Percentiles rank a stretch among this genome's conserved stretches.
Evolutionary conservation across 2,113 vertebrate species (phyloP).

Genomic region (Albula glossodonta): DNA sequence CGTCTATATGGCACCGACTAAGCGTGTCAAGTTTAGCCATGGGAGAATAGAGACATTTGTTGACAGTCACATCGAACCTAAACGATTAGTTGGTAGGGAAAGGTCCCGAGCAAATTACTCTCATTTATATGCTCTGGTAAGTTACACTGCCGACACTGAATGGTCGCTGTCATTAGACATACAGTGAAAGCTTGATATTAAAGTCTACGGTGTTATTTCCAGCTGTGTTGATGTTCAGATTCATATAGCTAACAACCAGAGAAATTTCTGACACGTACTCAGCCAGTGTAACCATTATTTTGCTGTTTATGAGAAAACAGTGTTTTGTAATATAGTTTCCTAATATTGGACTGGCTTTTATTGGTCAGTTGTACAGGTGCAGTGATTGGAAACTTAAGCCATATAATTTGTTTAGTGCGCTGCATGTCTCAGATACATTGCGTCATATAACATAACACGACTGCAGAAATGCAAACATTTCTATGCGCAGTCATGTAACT

Average conservation of each 20-base stretch:
- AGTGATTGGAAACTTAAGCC: not conserved
- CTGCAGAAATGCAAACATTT: not conserved
- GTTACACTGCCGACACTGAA: not conserved
- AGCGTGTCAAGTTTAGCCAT: constrained; percentile 16
- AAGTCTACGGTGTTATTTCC: not conserved
- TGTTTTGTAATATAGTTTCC: not conserved
- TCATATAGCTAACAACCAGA: not conserved
- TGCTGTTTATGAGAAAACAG: not conserved
- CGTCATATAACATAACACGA: constrained; percentile 13
- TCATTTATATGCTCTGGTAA: not conserved
- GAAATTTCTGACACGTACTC: not conserved
- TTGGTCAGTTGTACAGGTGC: not conserved
- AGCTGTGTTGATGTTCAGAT: not conserved
- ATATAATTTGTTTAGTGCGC: not conserved
- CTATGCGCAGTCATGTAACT: constrained; percentile 48
- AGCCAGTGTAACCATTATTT: not conserved
- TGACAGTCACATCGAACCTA: not conserved
- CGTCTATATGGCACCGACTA: not conserved
- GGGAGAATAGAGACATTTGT: not conserved
- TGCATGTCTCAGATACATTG: constrained; percentile 11
- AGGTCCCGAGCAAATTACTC: not conserved
- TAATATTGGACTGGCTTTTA: not conserved
- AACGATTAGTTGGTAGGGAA: not conserved
- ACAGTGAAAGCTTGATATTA: not conserved
- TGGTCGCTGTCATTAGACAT: not conserved